Evolutionary conservation across 2,113 vertebrate genomes (phyloP).

Genomic region (Origma solitaria): DNA sequence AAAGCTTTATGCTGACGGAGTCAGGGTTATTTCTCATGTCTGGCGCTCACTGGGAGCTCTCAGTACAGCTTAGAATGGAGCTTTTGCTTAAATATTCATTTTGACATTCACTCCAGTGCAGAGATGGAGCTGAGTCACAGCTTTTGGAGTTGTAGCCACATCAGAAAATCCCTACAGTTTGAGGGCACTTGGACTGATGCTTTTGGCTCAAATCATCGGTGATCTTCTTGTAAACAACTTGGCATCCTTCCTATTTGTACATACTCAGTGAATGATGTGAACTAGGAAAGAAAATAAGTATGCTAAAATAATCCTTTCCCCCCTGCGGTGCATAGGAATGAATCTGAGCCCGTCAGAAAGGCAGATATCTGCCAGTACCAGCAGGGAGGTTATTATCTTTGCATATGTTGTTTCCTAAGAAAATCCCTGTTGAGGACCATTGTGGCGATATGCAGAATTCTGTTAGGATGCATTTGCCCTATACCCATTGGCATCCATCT

Average conservation of each 20-base stretch:
- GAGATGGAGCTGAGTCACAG: not conserved
- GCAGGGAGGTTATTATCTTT: conserved; percentile 26
- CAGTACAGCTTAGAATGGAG: not conserved
- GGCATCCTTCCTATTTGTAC: conserved; percentile 20
- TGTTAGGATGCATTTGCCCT: not conserved
- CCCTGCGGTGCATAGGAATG: not conserved
- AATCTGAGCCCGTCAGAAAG: not conserved
- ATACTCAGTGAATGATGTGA: not conserved
- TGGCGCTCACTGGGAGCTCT: not conserved
- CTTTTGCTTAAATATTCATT: not conserved
- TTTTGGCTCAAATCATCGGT: not conserved
- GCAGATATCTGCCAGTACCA: conserved; percentile 15
- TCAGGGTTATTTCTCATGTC: not conserved
- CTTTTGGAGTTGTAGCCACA: not conserved
- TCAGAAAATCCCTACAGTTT: not conserved
- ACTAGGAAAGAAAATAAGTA: conserved; percentile 5
- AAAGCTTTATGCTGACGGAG: not conserved
- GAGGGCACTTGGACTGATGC: not conserved
- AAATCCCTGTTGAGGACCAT: not conserved
- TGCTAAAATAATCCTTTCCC: conserved; percentile 16
- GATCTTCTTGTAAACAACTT: conserved; percentile 45
- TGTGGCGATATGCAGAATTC: not conserved
- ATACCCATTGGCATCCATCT: not conserved
- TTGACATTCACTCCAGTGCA: not conserved
- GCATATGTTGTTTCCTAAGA: conserved; percentile 20